Base-by-base conservation (phyloP, 2,113 vertebrate species). In the Campylorhamphus procurvoides region DNA sequence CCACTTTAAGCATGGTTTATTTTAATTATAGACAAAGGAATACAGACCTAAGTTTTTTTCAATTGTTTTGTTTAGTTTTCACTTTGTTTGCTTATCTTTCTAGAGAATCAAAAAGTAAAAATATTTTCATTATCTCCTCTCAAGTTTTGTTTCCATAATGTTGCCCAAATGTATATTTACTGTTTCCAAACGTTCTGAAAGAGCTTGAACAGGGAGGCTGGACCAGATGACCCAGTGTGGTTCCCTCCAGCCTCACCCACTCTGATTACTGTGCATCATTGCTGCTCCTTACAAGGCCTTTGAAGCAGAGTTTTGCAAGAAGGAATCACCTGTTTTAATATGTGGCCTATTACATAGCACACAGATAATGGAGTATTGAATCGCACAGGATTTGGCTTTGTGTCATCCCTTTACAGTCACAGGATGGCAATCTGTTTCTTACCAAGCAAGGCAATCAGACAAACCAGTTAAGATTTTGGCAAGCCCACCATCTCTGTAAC, bases 1-100 rank as follows among this genome's bases (percentile, higher is more conserved):
- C 66, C 87, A 92, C 49, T 92, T 80, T 52, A 80, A 79, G 58
- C n/a, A 67, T 5, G 3, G 7, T 69, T 94, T 19, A 68, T 68
- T 87, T 83, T 46, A 71, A 81, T 59, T 14, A 25, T 0, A 69
- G 31, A 83, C 47, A 71, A 27, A 58, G 22, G 9, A 85, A 44
- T 15, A 46, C 0, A 50, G 42, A 28, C 40, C 7, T n/a, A 1
- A 9, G 0, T 37, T 53, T 53, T 14, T 52, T 76, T 1, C 2
- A 27, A 7, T 55, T 29, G 2, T n/a, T 92, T 69, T 23, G 28
- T 31, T 87, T 47, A 12, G 31, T 39, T 86, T 77, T 42, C 23
- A 35, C 4, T 33, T 59, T 81, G 18, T 39, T 83, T 58, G 28
- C 18, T 94, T 62, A 39, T 40, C 16, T 66, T 6, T 50, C 56